Percentiles rank a stretch among this genome's conserved stretches.
These are phyloP conservation scores for Sorex maritimensis DNA, from an alignment of 2,797 vertebrate genomes.

Conservation along the genomic window DNA sequence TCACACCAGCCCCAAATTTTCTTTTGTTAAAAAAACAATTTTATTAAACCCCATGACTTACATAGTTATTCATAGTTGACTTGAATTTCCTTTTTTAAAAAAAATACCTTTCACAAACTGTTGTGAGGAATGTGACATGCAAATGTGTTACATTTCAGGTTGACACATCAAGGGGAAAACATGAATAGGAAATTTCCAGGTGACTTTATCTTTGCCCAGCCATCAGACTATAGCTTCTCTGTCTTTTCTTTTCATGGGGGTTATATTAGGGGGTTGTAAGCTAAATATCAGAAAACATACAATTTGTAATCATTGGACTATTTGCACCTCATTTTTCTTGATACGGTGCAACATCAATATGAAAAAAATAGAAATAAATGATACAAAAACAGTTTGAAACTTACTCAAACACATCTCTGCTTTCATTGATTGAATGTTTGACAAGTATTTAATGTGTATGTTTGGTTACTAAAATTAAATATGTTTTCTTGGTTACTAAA, in stretches of 20 bases:
- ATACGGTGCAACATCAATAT: slow-evolving; percentile 1
- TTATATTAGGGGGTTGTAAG: neutral
- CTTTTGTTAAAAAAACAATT: neutral
- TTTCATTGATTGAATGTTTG: slow-evolving; percentile 17
- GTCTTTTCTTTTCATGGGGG: slow-evolving; percentile 50
- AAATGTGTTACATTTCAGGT: neutral
- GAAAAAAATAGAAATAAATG: slow-evolving; percentile 52
- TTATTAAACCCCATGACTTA: neutral
- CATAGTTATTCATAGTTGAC: no score
- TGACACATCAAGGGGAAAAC: slow-evolving; percentile 25
- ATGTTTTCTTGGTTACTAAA: neutral
- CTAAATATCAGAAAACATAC: slow-evolving; percentile 25
- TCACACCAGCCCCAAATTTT: neutral
- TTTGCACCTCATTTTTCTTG: slow-evolving; percentile 46
- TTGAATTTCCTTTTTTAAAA: no score
- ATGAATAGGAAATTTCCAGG: neutral
- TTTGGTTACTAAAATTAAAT: no score
- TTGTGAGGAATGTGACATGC: slow-evolving; percentile 24
- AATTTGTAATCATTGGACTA: slow-evolving; percentile 9
- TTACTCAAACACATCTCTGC: neutral
- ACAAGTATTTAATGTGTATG: neutral
- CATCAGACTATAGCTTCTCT: neutral
- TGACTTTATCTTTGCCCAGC: slow-evolving; percentile 34
- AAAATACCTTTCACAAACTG: slow-evolving; percentile 20
- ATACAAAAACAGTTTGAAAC: slow-evolving; percentile 48